Percentiles rank a stretch among this genome's conserved stretches.
These are phyloP conservation scores for Ypsolopha sequella DNA, from an alignment of 2,888 invertebrate genomes.

Conservation along the genomic window DNA sequence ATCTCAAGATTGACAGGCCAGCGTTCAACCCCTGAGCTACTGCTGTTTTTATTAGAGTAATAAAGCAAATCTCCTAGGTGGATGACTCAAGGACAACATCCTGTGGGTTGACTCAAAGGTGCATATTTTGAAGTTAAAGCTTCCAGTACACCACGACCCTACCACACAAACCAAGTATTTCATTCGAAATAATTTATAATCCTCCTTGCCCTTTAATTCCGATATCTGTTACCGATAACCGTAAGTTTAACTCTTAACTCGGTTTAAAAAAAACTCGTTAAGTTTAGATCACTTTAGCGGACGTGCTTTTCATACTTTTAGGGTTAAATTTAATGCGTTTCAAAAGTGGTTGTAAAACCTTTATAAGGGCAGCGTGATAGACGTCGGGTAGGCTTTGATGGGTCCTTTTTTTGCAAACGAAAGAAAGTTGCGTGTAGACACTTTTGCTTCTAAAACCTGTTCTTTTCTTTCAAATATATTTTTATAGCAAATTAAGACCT, in stretches of 20 bases:
- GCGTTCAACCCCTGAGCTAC: too few relatives aligned
- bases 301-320: constrained; percentile 9
- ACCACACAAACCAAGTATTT: constrained; percentile 11
- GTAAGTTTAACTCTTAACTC: constrained; percentile 11
- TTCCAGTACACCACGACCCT: constrained; percentile 6
- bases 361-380: too few relatives aligned
- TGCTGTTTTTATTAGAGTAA: too few relatives aligned
- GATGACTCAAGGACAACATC: too few relatives aligned
- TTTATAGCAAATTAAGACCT: too few relatives aligned
- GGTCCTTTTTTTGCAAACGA: too few relatives aligned
- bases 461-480: too few relatives aligned
- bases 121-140: constrained; percentile 10
- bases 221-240: constrained; percentile 23
- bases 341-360: neutral
- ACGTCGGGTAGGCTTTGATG: too few relatives aligned
- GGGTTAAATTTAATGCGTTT: neutral
- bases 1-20: too few relatives aligned
- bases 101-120: constrained; percentile 13
- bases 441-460: too few relatives aligned
- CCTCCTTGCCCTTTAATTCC: constrained; percentile 16
- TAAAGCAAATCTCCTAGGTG: too few relatives aligned
- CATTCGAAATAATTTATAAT: constrained; percentile 23
- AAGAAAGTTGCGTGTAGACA: too few relatives aligned
- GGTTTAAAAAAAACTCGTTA: constrained; percentile 13
- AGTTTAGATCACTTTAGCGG: constrained; percentile 7